Evolutionary conservation across 2,888 invertebrate genomes (phyloP).

Genomic region (Conomelus anceps): DNA sequence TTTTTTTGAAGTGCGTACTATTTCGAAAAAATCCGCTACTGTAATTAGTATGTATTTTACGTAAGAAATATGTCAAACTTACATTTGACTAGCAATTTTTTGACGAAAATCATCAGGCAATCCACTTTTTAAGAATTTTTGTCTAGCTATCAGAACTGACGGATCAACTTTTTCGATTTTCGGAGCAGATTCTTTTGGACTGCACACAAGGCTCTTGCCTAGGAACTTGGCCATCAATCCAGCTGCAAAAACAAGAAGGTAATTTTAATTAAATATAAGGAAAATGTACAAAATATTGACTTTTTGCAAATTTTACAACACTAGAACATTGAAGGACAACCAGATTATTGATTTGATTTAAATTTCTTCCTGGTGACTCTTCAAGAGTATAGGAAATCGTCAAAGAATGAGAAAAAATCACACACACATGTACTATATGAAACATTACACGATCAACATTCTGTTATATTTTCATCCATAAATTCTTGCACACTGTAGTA

Average conservation of each 20-base stretch:
- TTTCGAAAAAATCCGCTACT: background rate
- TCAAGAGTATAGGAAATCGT: too few species aligned
- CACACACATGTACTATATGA: too few species aligned
- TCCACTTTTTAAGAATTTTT: constrained; percentile 64
- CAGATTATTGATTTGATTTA: too few species aligned
- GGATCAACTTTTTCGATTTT: constrained; percentile 13
- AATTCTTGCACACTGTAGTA: too few species aligned
- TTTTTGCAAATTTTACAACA: too few species aligned
- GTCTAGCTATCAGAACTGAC: constrained; percentile 47
- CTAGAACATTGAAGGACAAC: too few species aligned
- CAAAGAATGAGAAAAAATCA: too few species aligned
- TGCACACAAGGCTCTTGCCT: background rate
- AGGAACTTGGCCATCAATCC: constrained; percentile 17
- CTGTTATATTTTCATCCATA: too few species aligned
- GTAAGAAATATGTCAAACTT: constrained; percentile 30
- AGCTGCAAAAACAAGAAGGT: background rate
- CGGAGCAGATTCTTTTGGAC: background rate
- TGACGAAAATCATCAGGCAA: constrained; percentile 58
- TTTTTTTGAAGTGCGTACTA: background rate
- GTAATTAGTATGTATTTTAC: too few species aligned
- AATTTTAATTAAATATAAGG: background rate
- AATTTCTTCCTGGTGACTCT: too few species aligned
- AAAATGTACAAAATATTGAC: background rate
- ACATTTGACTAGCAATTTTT: constrained; percentile 47
- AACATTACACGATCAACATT: too few species aligned